Conservation (phyloP, 1,140 invertebrate genomes). For the Chironomus striatipennis region DNA sequence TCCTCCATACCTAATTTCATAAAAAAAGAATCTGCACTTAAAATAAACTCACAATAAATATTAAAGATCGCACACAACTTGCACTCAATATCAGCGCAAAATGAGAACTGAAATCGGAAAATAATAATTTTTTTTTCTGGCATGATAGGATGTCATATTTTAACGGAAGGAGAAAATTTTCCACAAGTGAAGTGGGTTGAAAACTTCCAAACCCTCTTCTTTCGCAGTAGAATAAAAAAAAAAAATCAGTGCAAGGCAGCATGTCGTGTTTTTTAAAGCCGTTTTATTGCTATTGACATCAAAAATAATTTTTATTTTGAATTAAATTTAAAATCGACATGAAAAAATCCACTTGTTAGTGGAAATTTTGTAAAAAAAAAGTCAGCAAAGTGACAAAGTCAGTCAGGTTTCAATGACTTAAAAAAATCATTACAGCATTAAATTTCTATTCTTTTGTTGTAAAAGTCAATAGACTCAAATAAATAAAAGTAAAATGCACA, state of each 20-base stretch:
- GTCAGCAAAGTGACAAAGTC: not conserved
- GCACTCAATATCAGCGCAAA: not conserved
- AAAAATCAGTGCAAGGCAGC: not conserved
- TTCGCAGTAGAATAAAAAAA: no score
- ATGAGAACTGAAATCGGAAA: slow-evolving; percentile 10
- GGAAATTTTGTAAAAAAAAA: not conserved
- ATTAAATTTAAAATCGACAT: no score
- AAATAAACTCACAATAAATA: no score
- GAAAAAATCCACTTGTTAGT: not conserved
- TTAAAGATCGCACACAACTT: not conserved
- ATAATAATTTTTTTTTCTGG: not conserved
- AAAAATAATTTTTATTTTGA: no score
- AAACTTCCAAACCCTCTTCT: no score
- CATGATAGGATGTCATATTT: not conserved
- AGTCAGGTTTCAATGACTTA: not conserved
- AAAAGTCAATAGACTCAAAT: not conserved
- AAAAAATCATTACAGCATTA: slow-evolving; percentile 1
- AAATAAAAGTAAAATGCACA: not conserved
- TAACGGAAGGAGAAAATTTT: not conserved
- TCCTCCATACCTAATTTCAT: no score
- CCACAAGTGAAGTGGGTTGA: not conserved
- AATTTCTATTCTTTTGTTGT: not conserved
- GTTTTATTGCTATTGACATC: not conserved
- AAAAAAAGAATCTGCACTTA: no score
- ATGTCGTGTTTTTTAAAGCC: not conserved